Evolutionary conservation across 2,888 invertebrate genomes (phyloP).

Genomic region (Dioctria rufipes): DNA sequence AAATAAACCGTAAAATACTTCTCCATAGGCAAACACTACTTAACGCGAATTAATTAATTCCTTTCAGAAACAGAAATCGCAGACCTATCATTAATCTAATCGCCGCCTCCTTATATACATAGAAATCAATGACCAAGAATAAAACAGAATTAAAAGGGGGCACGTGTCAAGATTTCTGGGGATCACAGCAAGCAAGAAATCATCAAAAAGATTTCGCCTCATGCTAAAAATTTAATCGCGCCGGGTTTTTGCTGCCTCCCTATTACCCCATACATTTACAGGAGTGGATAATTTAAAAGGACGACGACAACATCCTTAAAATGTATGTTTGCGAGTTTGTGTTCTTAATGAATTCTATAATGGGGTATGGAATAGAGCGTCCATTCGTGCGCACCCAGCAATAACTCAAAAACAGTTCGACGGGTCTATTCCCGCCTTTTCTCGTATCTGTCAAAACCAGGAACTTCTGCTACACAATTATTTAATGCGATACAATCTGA

Average conservation of each 20-base stretch:
- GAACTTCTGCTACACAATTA: slow-evolving; percentile 45
- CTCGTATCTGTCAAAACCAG: slow-evolving; percentile 67
- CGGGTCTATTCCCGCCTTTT: slow-evolving; percentile 66
- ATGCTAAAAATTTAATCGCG: background rate
- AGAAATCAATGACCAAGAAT: slow-evolving; percentile 68
- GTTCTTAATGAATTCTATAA: slow-evolving; percentile 48
- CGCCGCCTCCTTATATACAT: slow-evolving; percentile 67
- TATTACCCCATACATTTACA: slow-evolving; percentile 11
- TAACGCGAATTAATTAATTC: slow-evolving; percentile 60
- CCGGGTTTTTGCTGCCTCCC: background rate
- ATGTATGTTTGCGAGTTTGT: slow-evolving; percentile 33
- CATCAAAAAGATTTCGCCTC: slow-evolving; percentile 3
- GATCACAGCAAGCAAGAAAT: slow-evolving; percentile 43
- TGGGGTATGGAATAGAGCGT: slow-evolving; percentile 13
- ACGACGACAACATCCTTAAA: slow-evolving; percentile 48
- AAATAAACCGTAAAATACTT: background rate
- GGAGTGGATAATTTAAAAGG: slow-evolving; percentile 44
- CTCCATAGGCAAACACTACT: background rate
- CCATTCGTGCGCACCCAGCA: slow-evolving; percentile 58
- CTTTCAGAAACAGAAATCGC: slow-evolving; percentile 61
- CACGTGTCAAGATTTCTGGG: slow-evolving; percentile 55
- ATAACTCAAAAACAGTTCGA: slow-evolving; percentile 69
- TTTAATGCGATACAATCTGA: slow-evolving; percentile 51
- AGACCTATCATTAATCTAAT: slow-evolving; percentile 71
- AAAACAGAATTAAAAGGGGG: slow-evolving; percentile 59